A percentile compares a stretch with the other conserved stretches of the same genome.
phyloP scores from a whole-genome alignment of 2,888 invertebrate genomes.

The Polydrusus cervinus region DNA sequence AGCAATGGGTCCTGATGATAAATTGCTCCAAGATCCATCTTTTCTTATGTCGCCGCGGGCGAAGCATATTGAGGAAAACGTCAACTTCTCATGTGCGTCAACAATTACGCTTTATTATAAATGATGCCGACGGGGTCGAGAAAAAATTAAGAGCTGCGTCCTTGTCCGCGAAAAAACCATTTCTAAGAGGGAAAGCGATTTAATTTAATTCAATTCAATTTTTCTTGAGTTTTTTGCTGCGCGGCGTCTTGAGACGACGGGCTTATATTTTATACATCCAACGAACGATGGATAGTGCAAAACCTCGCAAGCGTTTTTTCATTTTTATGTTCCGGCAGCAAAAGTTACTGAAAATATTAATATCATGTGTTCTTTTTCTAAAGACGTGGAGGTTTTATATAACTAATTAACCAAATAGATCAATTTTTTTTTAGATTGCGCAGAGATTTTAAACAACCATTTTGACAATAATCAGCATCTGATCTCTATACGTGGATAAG shows the following conservation, averaged over 20 bases:
- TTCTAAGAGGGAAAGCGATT: conserved; percentile 27
- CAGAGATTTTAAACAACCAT: too few species aligned
- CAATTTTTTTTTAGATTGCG: too few species aligned
- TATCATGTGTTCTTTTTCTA: neutral
- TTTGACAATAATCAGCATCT: too few species aligned
- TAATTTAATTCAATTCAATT: conserved; percentile 48
- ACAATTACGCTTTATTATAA: conserved; percentile 53
- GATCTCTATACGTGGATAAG: too few species aligned
- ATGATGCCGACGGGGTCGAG: conserved; percentile 45
- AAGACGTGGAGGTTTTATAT: neutral
- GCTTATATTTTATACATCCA: conserved; percentile 26
- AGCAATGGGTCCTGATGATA: conserved; percentile 46
- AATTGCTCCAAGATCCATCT: conserved; percentile 52
- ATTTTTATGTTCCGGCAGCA: conserved; percentile 20
- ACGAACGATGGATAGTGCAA: conserved; percentile 17
- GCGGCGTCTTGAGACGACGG: conserved; percentile 31
- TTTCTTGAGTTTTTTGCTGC: conserved; percentile 35
- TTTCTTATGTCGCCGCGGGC: conserved; percentile 46
- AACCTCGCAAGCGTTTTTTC: conserved; percentile 17
- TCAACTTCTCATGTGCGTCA: conserved; percentile 54
- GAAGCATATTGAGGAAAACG: conserved; percentile 54
- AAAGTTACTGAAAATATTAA: conserved; percentile 4
- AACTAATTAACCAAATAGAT: too few species aligned
- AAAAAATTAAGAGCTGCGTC: conserved; percentile 51
- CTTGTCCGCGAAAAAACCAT: conserved; percentile 36